phyloP scores from a whole-genome alignment of 2,888 invertebrate species.

The Platycheirus albimanus region DNA sequence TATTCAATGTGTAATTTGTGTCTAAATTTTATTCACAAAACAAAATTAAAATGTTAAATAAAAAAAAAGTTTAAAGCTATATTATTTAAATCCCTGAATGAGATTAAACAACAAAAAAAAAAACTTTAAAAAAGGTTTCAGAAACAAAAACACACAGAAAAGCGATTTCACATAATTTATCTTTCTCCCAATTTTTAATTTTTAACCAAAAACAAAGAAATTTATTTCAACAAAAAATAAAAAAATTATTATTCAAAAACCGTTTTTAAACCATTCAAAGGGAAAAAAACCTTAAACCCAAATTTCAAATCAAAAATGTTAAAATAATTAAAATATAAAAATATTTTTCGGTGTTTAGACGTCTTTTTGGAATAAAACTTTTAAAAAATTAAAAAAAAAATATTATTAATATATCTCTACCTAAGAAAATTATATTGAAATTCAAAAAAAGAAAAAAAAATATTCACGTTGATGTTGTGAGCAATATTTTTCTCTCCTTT shows the following conservation, averaged over 20 bases:
- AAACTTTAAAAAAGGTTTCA: slow-evolving; percentile 69
- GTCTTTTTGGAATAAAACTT: slow-evolving; percentile 82
- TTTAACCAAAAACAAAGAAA: slow-evolving; percentile 42
- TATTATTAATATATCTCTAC: slow-evolving; percentile 48
- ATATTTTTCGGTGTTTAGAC: slow-evolving; percentile 83
- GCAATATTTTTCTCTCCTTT: slow-evolving; percentile 77
- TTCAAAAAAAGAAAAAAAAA: too few species aligned
- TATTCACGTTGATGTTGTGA: slow-evolving; percentile 83
- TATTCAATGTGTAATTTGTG: slow-evolving; percentile 76
- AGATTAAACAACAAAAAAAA: slow-evolving; percentile 68
- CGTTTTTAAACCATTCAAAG: slow-evolving; percentile 67
- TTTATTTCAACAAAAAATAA: slow-evolving; percentile 11
- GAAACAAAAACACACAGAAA: slow-evolving; percentile 68
- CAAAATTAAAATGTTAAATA: slow-evolving; percentile 52
- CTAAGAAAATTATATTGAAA: slow-evolving; percentile 69
- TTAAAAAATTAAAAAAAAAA: slow-evolving; percentile 69
- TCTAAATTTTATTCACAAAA: slow-evolving; percentile 75
- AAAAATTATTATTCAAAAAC: slow-evolving; percentile 53
- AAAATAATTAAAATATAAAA: slow-evolving; percentile 76
- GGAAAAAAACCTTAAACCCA: slow-evolving; percentile 24
- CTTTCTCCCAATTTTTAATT: slow-evolving; percentile 49
- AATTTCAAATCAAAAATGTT: slow-evolving; percentile 77
- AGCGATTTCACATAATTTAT: slow-evolving; percentile 68
- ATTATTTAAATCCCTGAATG: slow-evolving; percentile 61
- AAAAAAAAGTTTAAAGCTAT: slow-evolving; percentile 13